Evolutionary conservation across 35 echinoderm and acorn worm species (phyloP).

Genomic region (Strongylocentrotus purpuratus): DNA sequence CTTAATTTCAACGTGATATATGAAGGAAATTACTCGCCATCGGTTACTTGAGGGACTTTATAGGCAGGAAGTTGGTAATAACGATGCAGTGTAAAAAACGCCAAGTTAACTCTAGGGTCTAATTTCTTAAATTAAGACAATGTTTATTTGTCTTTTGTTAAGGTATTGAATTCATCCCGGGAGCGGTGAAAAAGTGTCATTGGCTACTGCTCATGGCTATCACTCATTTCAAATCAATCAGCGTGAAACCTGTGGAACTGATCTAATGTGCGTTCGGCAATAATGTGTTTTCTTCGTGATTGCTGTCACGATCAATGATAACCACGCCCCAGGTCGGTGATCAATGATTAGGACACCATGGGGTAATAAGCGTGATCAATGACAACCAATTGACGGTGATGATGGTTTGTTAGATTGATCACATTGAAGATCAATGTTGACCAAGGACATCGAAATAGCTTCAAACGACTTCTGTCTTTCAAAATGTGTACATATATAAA

Average conservation of each 20-base stretch:
- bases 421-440: not conserved
- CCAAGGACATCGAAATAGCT: not conserved
- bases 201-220: not conserved
- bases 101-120: not conserved
- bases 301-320: not conserved
- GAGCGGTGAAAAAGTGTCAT: not conserved
- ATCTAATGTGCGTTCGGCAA: not conserved
- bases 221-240: not conserved
- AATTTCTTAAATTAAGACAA: not conserved
- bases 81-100: not conserved
- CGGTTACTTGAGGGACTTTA: not conserved
- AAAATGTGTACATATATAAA: not conserved
- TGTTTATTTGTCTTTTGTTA: not conserved
- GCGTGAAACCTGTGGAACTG: not conserved
- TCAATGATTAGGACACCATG: not conserved
- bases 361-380: not conserved
- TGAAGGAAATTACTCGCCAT: not conserved
- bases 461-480: not conserved
- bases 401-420: not conserved
- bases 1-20: not conserved
- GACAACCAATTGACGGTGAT: not conserved
- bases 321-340: not conserved
- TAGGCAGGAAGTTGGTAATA: not conserved
- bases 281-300: not conserved
- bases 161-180: not conserved